These are phyloP conservation scores for Ormyrus nitidulus DNA, from an alignment of 2,888 invertebrate genomes.

Conservation along the genomic window DNA sequence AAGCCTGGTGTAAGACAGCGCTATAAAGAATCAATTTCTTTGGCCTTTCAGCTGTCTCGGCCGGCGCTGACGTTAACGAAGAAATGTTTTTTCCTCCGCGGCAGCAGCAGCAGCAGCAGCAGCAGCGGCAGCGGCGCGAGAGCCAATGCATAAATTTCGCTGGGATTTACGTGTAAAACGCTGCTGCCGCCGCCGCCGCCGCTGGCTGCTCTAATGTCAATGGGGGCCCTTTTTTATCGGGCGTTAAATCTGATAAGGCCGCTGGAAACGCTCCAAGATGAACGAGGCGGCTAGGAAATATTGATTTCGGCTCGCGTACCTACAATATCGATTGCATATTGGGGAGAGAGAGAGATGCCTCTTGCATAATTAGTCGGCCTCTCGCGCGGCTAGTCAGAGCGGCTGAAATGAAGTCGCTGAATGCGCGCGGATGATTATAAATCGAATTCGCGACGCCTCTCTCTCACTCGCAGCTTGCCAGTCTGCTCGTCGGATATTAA, in stretches of 20 bases:
- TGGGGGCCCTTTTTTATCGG: not conserved
- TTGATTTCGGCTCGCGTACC: too few species aligned
- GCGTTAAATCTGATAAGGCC: not conserved
- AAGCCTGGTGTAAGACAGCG: conserved; percentile 37
- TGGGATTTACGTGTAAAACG: conserved; percentile 20
- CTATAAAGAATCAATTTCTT: conserved; percentile 46
- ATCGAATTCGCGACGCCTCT: conserved; percentile 45
- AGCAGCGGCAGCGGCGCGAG: not conserved
- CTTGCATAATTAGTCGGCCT: not conserved
- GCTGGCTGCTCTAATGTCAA: not conserved
- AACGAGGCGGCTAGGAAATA: too few species aligned
- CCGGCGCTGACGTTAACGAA: conserved; percentile 45
- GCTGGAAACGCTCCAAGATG: not conserved
- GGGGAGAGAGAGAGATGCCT: too few species aligned
- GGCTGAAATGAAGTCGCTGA: conserved; percentile 41
- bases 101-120: too few species aligned
- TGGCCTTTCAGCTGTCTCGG: conserved; percentile 35
- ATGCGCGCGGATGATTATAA: conserved; percentile 47
- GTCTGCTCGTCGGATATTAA: conserved; percentile 58
- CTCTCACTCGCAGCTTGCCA: not conserved
- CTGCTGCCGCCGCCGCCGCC: not conserved
- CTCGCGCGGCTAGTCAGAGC: not conserved
- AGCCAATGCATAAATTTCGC: conserved; percentile 28
- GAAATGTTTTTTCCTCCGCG: conserved; percentile 45
- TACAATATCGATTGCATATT: too few species aligned